Conservation (phyloP, 2,888 invertebrate species). For the Mechanitis messenoides region DNA sequence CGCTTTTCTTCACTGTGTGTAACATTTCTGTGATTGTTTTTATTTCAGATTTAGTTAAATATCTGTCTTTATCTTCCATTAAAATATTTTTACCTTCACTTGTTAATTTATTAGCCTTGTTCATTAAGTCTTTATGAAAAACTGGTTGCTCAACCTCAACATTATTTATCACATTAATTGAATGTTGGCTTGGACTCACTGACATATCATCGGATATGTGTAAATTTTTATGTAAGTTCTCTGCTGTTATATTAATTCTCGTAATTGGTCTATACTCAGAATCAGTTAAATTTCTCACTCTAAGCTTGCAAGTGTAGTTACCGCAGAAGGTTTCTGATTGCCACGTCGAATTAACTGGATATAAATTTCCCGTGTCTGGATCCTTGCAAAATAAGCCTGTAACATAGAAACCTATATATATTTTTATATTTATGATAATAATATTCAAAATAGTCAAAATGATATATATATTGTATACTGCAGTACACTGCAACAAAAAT, state of each 20-base stretch:
- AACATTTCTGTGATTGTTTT: slow-evolving; percentile 52
- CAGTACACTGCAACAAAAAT: no score
- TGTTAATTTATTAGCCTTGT: slow-evolving; percentile 19
- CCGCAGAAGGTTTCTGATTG: slow-evolving; percentile 61
- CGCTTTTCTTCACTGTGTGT: slow-evolving; percentile 59
- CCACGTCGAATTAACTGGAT: slow-evolving; percentile 63
- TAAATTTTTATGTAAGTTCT: slow-evolving; percentile 21
- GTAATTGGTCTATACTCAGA: slow-evolving; percentile 37
- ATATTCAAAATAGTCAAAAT: no score
- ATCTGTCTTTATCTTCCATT: slow-evolving; percentile 42
- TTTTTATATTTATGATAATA: no score
- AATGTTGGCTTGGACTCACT: slow-evolving; percentile 30
- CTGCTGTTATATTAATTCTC: slow-evolving; percentile 41
- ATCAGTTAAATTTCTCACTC: slow-evolving; percentile 39
- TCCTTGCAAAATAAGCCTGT: slow-evolving; percentile 65
- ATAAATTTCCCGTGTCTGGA: slow-evolving; percentile 60
- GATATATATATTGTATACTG: no score
- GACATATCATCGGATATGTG: slow-evolving; percentile 22
- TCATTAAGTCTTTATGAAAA: slow-evolving; percentile 21
- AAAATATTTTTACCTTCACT: slow-evolving; percentile 15
- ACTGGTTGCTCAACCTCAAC: slow-evolving; percentile 20
- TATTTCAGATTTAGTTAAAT: slow-evolving; percentile 57
- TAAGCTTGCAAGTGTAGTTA: slow-evolving; percentile 62
- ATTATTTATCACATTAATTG: slow-evolving; percentile 28
- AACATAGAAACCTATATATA: slow-evolving; percentile 30